These are phyloP conservation scores for Solenopsis fugax DNA, from an alignment of 1,140 invertebrate genomes.

Conservation along the genomic window DNA sequence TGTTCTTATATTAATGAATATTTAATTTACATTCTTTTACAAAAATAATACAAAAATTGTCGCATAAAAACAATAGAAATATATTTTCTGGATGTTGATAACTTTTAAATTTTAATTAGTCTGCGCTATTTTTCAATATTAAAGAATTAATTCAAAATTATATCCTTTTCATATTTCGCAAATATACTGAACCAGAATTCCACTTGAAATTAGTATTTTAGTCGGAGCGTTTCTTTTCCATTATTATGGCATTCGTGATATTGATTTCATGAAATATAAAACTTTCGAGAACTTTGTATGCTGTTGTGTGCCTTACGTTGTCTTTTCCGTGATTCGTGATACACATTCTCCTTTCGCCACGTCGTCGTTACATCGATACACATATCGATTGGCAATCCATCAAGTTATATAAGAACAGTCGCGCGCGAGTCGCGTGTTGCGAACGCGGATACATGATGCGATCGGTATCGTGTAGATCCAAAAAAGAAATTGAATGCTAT, in stretches of 20 bases:
- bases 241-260: conserved; percentile 30
- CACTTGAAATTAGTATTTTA: conserved; percentile 28
- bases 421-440: conserved; percentile 19
- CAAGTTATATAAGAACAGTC: conserved; percentile 54
- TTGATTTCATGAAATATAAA: conserved; percentile 36
- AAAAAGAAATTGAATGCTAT: background rate
- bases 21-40: background rate
- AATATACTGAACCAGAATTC: background rate
- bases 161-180: background rate
- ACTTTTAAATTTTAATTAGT: background rate
- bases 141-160: background rate
- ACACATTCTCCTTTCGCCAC: conserved; percentile 12
- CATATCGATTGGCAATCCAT: conserved; percentile 32
- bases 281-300: background rate
- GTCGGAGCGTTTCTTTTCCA: conserved; percentile 31
- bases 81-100: background rate
- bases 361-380: conserved; percentile 24
- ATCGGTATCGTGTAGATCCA: conserved; percentile 47
- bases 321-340: conserved; percentile 29
- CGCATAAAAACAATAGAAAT: background rate
- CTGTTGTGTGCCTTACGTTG: background rate
- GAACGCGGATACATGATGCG: conserved; percentile 44
- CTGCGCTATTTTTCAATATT: background rate
- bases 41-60: background rate
- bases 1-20: background rate